Evolutionary conservation across 2,113 vertebrate species (phyloP).

Genomic region (Sterna hirundo): DNA sequence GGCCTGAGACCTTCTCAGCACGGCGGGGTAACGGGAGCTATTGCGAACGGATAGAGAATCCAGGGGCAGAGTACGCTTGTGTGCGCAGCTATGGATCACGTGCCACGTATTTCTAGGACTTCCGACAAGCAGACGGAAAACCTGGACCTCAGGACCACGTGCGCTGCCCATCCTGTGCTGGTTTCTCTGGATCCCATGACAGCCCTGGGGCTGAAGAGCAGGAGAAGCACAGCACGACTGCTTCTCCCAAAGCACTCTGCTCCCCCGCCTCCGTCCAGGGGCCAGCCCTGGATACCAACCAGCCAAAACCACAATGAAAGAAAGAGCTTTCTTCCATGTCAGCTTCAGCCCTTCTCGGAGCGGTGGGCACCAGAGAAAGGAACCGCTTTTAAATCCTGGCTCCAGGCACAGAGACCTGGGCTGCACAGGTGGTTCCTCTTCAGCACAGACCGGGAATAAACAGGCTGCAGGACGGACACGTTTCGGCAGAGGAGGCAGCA

Average conservation of each 20-base stretch:
- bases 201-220: background rate
- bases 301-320: background rate
- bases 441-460: background rate
- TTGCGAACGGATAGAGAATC: background rate
- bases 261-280: background rate
- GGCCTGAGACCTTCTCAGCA: fast-evolving
- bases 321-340: background rate
- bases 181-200: background rate
- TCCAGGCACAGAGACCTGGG: background rate
- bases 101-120: background rate
- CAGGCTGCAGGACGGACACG: fast-evolving
- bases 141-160: background rate
- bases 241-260: background rate
- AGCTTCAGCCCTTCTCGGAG: background rate
- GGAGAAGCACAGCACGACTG: background rate
- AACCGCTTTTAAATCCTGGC: background rate
- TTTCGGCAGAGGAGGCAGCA: background rate
- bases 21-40: background rate
- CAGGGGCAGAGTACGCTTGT: background rate
- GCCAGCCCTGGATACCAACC: background rate
- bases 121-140: background rate
- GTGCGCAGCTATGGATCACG: background rate
- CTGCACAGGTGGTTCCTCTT: background rate
- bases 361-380: background rate
- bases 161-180: background rate